Conservation (phyloP, 2,888 invertebrate species). For the Caenorhabditis sulstoni region DNA sequence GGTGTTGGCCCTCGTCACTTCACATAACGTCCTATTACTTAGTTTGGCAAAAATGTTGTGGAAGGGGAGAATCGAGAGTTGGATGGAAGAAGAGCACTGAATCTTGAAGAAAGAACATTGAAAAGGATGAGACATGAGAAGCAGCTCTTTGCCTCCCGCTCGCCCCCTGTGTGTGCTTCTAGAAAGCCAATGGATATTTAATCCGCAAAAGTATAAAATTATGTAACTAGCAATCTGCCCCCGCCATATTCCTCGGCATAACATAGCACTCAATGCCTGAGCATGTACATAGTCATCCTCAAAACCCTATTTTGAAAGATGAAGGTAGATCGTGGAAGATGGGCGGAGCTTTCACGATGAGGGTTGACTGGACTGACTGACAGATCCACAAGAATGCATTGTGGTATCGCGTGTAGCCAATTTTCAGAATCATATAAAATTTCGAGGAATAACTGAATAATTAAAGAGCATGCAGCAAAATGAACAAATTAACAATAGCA, state of each 20-base stretch:
- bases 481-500: not conserved
- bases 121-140: constrained; percentile 40
- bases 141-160: constrained; percentile 47
- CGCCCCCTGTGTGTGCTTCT: constrained; percentile 43
- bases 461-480: not conserved
- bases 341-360: constrained; percentile 13
- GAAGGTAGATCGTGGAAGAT: constrained; percentile 12
- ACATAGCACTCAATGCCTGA: constrained; percentile 20
- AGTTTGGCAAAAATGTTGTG: constrained; percentile 14
- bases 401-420: too few relatives aligned
- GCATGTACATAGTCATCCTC: constrained; percentile 27
- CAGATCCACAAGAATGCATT: constrained; percentile 1
- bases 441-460: not conserved
- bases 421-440: too few relatives aligned
- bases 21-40: constrained; percentile 4
- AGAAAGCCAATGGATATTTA: constrained; percentile 63
- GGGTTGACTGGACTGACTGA: not conserved
- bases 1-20: too few relatives aligned
- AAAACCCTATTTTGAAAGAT: constrained; percentile 2
- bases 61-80: constrained; percentile 7
- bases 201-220: constrained; percentile 64
- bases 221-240: constrained; percentile 58
- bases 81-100: constrained; percentile 34
- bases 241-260: constrained; percentile 4
- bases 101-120: constrained; percentile 41